Percentiles rank a stretch among this genome's conserved stretches.
Evolutionary conservation across 2,797 vertebrate genomes (phyloP).

Genomic region (Crypturellus tataupa): DNA sequence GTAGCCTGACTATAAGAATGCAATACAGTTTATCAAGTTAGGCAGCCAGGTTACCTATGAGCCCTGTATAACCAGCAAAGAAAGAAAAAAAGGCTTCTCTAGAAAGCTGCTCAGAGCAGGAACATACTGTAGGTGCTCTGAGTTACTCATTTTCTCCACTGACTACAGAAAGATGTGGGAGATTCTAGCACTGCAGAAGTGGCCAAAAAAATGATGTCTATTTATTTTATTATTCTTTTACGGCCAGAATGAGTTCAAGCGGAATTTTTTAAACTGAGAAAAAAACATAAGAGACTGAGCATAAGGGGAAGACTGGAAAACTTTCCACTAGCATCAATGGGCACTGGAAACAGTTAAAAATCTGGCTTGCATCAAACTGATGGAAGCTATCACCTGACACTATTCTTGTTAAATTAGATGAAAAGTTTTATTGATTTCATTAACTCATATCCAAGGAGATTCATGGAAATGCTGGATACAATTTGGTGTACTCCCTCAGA

Average conservation of each 20-base stretch:
- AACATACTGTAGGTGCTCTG: background rate
- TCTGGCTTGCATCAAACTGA: background rate
- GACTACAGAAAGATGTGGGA: background rate
- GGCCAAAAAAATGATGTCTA: background rate
- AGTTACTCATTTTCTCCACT: background rate
- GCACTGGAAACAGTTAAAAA: background rate
- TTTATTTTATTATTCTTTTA: slow-evolving; percentile 6
- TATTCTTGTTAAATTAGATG: background rate
- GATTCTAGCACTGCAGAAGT: background rate
- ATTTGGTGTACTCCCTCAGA: background rate
- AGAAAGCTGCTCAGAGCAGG: background rate
- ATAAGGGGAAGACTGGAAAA: background rate
- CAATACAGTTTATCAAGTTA: background rate
- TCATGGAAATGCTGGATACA: background rate
- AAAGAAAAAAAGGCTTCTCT: background rate
- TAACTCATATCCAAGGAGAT: background rate
- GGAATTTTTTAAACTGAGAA: background rate
- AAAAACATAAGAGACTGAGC: background rate
- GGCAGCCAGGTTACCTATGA: background rate
- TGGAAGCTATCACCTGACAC: background rate
- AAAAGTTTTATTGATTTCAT: background rate
- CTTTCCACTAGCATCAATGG: background rate
- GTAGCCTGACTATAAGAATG: background rate
- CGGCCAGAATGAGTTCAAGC: background rate
- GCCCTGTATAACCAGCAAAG: background rate